Percentiles rank a stretch among this genome's conserved stretches.
phyloP scores from a whole-genome alignment of 2,797 vertebrate genomes.

The Leucoraja ocellata region DNA sequence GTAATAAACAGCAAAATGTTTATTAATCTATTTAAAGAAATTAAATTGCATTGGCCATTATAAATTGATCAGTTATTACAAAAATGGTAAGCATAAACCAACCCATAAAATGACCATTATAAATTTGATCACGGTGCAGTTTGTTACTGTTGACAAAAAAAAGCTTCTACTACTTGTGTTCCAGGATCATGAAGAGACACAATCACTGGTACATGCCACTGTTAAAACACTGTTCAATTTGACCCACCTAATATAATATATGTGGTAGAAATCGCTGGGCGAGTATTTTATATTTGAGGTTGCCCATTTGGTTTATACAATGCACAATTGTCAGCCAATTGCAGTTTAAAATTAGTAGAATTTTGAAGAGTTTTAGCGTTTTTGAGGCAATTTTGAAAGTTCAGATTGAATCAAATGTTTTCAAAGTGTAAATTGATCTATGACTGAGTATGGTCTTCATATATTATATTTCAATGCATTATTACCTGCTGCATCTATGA shows the following conservation, averaged over 20 bases:
- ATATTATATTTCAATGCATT: neutral
- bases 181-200: neutral
- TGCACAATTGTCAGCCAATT: constrained; percentile 33
- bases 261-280: neutral
- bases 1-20: neutral
- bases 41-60: neutral
- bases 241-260: neutral
- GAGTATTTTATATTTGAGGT: neutral
- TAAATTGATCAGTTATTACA: neutral
- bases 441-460: constrained; percentile 21
- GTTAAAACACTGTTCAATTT: neutral
- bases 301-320: neutral
- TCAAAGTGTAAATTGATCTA: constrained; percentile 1
- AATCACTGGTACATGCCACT: neutral
- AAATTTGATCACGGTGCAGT: neutral
- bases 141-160: neutral
- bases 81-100: neutral
- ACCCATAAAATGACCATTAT: neutral
- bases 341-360: neutral
- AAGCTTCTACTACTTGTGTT: neutral
- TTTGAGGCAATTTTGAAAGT: neutral
- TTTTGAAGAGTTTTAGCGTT: neutral
- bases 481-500: neutral
- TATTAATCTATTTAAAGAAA: neutral
- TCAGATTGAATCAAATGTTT: neutral